Base-by-base conservation (phyloP, 2,888 invertebrate species). In the Tipula lateralis region DNA sequence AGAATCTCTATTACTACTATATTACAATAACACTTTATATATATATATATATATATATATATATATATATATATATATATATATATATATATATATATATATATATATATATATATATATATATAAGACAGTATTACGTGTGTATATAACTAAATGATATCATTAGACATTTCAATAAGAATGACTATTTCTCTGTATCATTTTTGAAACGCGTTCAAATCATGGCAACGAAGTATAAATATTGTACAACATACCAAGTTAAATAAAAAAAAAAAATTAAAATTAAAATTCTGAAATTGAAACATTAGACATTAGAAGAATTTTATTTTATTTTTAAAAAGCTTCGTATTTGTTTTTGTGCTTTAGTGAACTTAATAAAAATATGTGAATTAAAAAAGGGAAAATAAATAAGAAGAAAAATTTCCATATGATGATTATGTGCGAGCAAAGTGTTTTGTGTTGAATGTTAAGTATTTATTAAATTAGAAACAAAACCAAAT, bases 1-100 rank as follows among this genome's bases (percentile, higher is more conserved):
- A 66, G 24, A 66, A 66, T 66, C 66, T 66, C 66, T 66, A 66
- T 66, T 66, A 66, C 66, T 66, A 66, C 66, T 66, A 24, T 66
- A 66, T 66, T 66, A 66, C 24, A 66, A 66, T 66, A 66, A 66
- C 24, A 66, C 66, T 24, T n/a, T n/a, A n/a, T n/a, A n/a, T n/a
- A n/a, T n/a, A n/a, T n/a, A n/a, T n/a, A n/a, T n/a, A n/a, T n/a
- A n/a, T n/a, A n/a, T n/a, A n/a, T n/a, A n/a, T n/a, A n/a, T n/a
- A n/a, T n/a, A n/a, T n/a, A n/a, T n/a, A n/a, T n/a, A n/a, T n/a
- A n/a, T n/a, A n/a, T n/a, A n/a, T n/a, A n/a, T n/a, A n/a, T n/a
- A n/a, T n/a, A n/a, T n/a, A n/a, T n/a, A n/a, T n/a, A n/a, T n/a
- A n/a, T n/a, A n/a, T n/a, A n/a, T n/a, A n/a, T n/a, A n/a, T n/a